Percentiles rank a stretch among this genome's conserved stretches.
Conservation (phyloP, 1,140 invertebrate species). For the Tenebrio molitor region DNA sequence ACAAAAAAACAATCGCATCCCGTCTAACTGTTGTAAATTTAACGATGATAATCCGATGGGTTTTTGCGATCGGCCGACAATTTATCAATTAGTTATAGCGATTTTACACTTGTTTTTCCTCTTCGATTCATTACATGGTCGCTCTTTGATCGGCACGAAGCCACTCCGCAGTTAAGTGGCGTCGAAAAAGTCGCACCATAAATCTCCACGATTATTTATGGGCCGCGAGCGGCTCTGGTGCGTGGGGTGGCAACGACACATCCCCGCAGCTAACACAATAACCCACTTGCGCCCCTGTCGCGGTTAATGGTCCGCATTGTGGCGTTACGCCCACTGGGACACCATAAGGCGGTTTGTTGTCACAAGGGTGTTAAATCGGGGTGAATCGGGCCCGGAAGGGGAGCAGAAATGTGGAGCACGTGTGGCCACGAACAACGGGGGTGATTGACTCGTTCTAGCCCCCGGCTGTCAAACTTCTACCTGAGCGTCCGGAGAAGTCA, state of each 20-base stretch:
- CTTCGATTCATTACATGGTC: constrained; percentile 37
- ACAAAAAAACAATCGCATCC: not conserved
- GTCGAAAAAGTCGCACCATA: constrained; percentile 3
- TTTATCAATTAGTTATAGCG: constrained; percentile 38
- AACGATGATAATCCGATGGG: constrained; percentile 29
- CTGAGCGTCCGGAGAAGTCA: not conserved
- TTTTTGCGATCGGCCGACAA: constrained; percentile 32
- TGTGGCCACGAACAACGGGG: not conserved
- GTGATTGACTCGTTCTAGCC: not conserved
- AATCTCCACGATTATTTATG: constrained; percentile 23
- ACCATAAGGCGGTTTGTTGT: constrained; percentile 37
- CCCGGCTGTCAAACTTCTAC: not conserved
- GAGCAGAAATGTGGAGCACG: constrained; percentile 24
- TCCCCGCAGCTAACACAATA: constrained; percentile 15
- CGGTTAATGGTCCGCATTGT: constrained; percentile 17
- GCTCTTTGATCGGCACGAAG: constrained; percentile 31
- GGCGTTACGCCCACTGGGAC: constrained; percentile 12
- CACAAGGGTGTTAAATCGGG: constrained; percentile 25
- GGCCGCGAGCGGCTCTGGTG: not conserved
- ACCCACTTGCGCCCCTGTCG: constrained; percentile 24
- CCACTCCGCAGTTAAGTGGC: constrained; percentile 16
- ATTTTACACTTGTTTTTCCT: constrained; percentile 38
- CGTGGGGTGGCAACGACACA: not conserved
- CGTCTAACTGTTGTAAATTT: constrained; percentile 19
- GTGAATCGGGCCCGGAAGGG: constrained; percentile 11